Base-by-base conservation (phyloP, 2,797 vertebrate species). In the Anas flavirostris region DNA sequence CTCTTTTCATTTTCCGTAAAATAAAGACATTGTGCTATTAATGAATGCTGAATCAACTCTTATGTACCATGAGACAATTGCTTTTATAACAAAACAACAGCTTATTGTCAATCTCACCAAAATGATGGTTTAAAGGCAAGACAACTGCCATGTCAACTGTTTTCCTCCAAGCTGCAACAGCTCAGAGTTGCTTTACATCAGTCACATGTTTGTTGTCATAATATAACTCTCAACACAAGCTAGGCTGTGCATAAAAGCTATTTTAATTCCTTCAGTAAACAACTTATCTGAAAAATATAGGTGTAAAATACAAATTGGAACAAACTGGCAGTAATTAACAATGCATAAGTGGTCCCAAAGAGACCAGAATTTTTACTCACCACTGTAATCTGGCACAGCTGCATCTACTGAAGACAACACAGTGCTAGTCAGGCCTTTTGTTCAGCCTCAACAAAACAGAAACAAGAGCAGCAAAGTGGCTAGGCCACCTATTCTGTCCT, bases 1-100 rank as follows among this genome's bases (percentile, higher is more conserved):
- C 16, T 78, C 72, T 77, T 80, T 94, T 95, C 67, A 91, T 93
- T 82, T 56, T 18, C 39, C 18, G 17, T 67, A 82, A 93, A 91
- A 87, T 55, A 83, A 23, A 75, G 16, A 48, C 79, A 93, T 86
- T 96, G 94, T 96, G 16, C 72, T 69, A 17, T 56, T 67, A 93
- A 89, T 95, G 88, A 95, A 97, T 94, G 62, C 73, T 94, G 82
- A 95, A 86, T 91, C 53, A 88, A 79, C 55, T 81, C 37, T 77
- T 76, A 84, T 87, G 90, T 87, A 92, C 48, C 53, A 37, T 25
- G 21, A 85, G 48, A 95, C 95, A 95, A 93, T n/a, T 69, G 73
- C 25, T 88, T 85, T 68, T 87, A 52, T 62, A 93, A 74, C 29
- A 75, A 66, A 82, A 96, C 64, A 95, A 91, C 21, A 78, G 23